phyloP scores from a whole-genome alignment of 2,113 vertebrate genomes.

The Labrus mixtus region DNA sequence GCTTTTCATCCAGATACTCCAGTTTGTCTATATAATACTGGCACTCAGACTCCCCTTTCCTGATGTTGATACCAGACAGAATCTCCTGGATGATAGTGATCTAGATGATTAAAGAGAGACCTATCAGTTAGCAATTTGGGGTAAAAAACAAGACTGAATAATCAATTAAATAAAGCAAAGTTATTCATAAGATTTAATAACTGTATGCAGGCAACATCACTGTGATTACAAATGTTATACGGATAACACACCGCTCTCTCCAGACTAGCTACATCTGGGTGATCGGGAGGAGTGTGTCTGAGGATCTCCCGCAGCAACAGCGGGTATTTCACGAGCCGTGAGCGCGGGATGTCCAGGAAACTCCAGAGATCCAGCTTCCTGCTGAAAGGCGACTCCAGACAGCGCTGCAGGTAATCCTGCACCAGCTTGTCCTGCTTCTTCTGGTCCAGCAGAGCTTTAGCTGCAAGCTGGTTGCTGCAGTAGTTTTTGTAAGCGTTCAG shows the following conservation, averaged over 20 bases:
- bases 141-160: background rate
- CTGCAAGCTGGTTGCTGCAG: constrained; percentile 97
- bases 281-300: constrained; percentile 91
- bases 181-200: background rate
- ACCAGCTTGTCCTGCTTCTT: constrained; percentile 96
- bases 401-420: constrained; percentile 97
- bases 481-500: constrained; percentile 95
- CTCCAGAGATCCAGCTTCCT: constrained; percentile 98
- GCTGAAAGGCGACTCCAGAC: constrained; percentile 98
- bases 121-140: background rate
- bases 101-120: constrained; percentile 73
- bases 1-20: constrained; percentile 95
- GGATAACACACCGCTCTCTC: constrained; percentile 89
- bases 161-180: background rate
- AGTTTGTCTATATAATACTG: constrained; percentile 96
- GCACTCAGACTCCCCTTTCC: constrained; percentile 96
- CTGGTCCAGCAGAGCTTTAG: constrained; percentile 96
- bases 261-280: constrained; percentile 87
- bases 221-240: background rate
- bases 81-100: constrained; percentile 94
- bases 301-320: constrained; percentile 95
- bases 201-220: background rate
- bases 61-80: constrained; percentile 94
- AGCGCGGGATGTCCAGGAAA: constrained; percentile 97
- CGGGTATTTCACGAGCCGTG: constrained; percentile 96